These are phyloP conservation scores for Platichthys flesus DNA, from an alignment of 2,113 vertebrate genomes.

Conservation along the genomic window DNA sequence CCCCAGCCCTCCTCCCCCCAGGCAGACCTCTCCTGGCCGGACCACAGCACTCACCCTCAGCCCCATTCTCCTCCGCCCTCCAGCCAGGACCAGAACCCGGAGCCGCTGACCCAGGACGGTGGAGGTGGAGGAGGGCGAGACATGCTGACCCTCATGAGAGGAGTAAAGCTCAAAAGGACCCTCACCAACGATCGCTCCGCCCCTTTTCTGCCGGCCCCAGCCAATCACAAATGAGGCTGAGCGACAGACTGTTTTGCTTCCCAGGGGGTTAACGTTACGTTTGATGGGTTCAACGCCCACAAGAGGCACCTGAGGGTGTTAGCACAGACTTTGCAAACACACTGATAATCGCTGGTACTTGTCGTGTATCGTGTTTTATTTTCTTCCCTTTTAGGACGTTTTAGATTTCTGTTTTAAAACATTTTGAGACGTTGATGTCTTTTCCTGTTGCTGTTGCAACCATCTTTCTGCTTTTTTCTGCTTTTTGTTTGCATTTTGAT, in stretches of 20 bases:
- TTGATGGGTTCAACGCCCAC: neutral
- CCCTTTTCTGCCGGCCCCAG: conserved; percentile 73
- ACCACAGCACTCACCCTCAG: conserved; percentile 56
- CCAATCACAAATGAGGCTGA: conserved; percentile 72
- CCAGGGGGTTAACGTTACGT: neutral
- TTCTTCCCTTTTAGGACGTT: conserved; percentile 31
- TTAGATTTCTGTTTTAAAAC: conserved; percentile 23
- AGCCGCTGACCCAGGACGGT: conserved; percentile 1
- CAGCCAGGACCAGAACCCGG: conserved; percentile 18
- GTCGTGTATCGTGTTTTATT: conserved; percentile 26
- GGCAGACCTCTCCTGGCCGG: conserved; percentile 14
- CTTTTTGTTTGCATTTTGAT: conserved; percentile 9
- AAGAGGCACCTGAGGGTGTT: neutral
- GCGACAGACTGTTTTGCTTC: neutral
- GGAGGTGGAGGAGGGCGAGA: conserved; percentile 25
- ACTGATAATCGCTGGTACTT: conserved; percentile 1
- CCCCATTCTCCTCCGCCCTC: conserved; percentile 3
- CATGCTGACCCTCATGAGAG: conserved; percentile 80
- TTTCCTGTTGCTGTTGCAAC: conserved; percentile 23
- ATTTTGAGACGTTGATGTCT: conserved; percentile 7
- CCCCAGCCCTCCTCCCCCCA: conserved; percentile 71
- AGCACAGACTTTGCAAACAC: neutral
- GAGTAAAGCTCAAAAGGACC: conserved; percentile 79
- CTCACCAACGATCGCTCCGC: conserved; percentile 85
- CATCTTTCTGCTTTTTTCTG: conserved; percentile 3